Base-by-base conservation (phyloP, 2,888 invertebrate species). In the Epirrhoe tristata region DNA sequence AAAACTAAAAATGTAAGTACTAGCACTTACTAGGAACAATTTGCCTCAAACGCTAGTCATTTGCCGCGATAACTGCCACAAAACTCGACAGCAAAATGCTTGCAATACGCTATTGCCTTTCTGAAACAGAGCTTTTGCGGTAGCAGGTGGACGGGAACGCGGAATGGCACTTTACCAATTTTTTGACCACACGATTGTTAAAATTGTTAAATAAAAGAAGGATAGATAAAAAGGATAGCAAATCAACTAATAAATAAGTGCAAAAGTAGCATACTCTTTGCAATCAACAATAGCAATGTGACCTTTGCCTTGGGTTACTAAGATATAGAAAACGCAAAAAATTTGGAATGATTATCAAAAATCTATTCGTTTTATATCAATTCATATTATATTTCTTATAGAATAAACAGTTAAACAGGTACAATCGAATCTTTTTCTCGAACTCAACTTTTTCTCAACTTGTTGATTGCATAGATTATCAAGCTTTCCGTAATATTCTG, bases 181-280 rank as follows among this genome's bases (percentile, higher is more conserved):
- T 52, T 59, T 59, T 59, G 59, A 59, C 59, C 52, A 59, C 59
- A 52, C n/a, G 52, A 17, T 59, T 52, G 52, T 59, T 59, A 24
- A 59, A 52, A 58, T 16, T 6, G 52, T 14, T 43, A 48, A 48
- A 16, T 12, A 43, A 46, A 46, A 46, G 46, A n/a, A 46, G 4
- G 4, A 36, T 36, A 24, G 24, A 24, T 36, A 32, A 32, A 6
- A 32, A 6, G 34, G 24, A 1, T 24, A 3, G 3, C 1, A 24
- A 24, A 24, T 24, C 1, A 24, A 24, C 24, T 24, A 24, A 24
- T 24, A 24, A 24, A 24, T 24, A 24, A 24, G 24, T 24, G 3
- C n/a, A n/a, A n/a, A n/a, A n/a, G n/a, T n/a, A n/a, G n/a, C 24
- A 24, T 24, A 2, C 3, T 24, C 24, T 24, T 24, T 24, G 24